Base-by-base conservation (phyloP, 2,797 vertebrate species). In the Diglossa cyanea region DNA sequence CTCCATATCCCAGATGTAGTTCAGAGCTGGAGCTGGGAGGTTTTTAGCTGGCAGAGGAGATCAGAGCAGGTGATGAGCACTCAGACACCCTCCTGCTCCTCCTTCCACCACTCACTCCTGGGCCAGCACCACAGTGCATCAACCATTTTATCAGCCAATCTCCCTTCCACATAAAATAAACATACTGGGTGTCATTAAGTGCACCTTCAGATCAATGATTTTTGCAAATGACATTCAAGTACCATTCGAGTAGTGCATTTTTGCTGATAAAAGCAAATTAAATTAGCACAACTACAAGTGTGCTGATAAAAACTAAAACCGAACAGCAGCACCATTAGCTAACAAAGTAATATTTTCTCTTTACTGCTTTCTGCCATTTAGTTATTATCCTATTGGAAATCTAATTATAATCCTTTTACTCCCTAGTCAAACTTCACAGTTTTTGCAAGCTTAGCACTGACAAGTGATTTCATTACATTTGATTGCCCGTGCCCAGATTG, bases 381-480 rank as follows among this genome's bases (percentile, higher is more conserved):
- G 98, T 98, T 98, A 98, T 98, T 98, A 98, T 98, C 97, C 98
- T 98, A 98, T 98, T 98, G 98, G 97, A 99, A 98, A 98, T 98
- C 98, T 98, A 99, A 99, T 99, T 99, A 99, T 98, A 98, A 98
- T 98, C 97, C 98, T 98, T 98, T 98, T 98, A 98, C 98, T 98
- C 98, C 98, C 98, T 97, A 98, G 98, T 98, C 98, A 98, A 98
- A 98, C 98, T 98, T 98, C 98, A 98, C 98, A 98, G 98, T 98
- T 98, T 98, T 98, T 99, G 98, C 98, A 98, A 98, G 98, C 98
- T 98, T 98, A 99, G 98, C 98, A 98, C 98, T 98, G 98, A 97
- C 98, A 98, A 98, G 98, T 98, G 98, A 99, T 99, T 99, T 99
- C 98, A 99, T 99, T 99, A 99, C 98, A 98, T 98, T 99, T 99